Percentiles rank a stretch among this genome's conserved stretches.
These are phyloP conservation scores for Embiotoca jacksoni DNA, from an alignment of 2,113 vertebrate species.

Conservation along the genomic window DNA sequence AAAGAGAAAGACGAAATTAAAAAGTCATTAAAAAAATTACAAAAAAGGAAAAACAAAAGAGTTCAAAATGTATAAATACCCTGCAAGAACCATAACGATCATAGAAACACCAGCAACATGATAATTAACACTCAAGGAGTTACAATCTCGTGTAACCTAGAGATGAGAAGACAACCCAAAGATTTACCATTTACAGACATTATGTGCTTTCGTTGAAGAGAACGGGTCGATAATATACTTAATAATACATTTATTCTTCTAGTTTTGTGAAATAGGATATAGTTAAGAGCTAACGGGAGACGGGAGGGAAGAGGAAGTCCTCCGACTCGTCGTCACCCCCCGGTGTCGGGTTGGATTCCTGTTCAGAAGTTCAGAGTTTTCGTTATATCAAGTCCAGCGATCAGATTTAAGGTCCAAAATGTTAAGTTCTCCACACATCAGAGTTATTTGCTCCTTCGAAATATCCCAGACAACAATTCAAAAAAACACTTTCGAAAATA, in stretches of 20 bases:
- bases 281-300: slow-evolving; percentile 71
- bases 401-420: slow-evolving; percentile 12
- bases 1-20: slow-evolving; percentile 1
- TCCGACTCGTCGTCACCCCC: slow-evolving; percentile 2
- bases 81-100: slow-evolving; percentile 79
- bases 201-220: slow-evolving; percentile 74
- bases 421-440: not conserved
- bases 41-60: slow-evolving; percentile 51
- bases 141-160: slow-evolving; percentile 72
- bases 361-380: slow-evolving; percentile 29
- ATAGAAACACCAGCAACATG: slow-evolving; percentile 81
- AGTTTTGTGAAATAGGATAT: slow-evolving; percentile 65
- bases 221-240: slow-evolving; percentile 66
- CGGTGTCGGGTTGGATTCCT: slow-evolving; percentile 8
- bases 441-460: not conserved
- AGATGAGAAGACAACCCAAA: slow-evolving; percentile 75
- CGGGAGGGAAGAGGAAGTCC: slow-evolving; percentile 40
- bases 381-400: not conserved
- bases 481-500: not conserved
- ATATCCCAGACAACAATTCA: not conserved
- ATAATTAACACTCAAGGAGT: slow-evolving; percentile 74
- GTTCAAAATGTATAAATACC: slow-evolving; percentile 75
- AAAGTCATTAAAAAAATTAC: slow-evolving; percentile 58
- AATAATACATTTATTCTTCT: slow-evolving; percentile 80
- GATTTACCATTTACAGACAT: slow-evolving; percentile 80